A percentile compares a stretch with the other conserved stretches of the same genome.
Evolutionary conservation across 2,113 vertebrate genomes (phyloP).

Genomic region (Tenrec ecaudatus): DNA sequence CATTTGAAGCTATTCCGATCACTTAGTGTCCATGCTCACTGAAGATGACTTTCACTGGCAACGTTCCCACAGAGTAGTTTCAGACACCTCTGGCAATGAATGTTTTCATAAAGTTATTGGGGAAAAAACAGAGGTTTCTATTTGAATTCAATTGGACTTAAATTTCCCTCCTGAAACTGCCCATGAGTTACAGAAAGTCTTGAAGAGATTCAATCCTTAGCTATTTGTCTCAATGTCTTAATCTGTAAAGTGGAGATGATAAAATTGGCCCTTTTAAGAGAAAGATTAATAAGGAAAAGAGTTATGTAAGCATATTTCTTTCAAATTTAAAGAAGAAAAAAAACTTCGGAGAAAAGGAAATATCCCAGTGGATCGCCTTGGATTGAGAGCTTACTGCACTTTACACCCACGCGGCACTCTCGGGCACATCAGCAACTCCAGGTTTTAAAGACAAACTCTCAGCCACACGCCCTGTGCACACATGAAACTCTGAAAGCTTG

Average conservation of each 20-base stretch:
- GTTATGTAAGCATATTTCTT: background rate
- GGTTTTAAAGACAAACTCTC: background rate
- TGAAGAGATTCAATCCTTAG: background rate
- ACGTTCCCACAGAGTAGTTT: conserved; percentile 36
- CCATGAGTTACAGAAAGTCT: background rate
- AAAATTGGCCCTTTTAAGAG: background rate
- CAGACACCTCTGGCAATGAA: conserved; percentile 36
- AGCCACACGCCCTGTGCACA: background rate
- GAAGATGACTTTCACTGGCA: conserved; percentile 26
- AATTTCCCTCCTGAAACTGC: background rate
- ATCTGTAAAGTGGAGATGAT: conserved; percentile 37
- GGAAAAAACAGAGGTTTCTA: background rate
- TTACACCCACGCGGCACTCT: accelerated
- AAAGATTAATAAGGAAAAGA: background rate
- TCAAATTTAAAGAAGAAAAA: background rate
- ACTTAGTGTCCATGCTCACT: conserved; percentile 50
- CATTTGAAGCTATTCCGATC: conserved; percentile 38
- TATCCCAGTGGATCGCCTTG: background rate
- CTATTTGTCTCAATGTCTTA: conserved; percentile 4
- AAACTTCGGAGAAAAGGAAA: conserved; percentile 12
- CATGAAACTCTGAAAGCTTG: background rate
- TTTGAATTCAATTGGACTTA: background rate
- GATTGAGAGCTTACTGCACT: background rate
- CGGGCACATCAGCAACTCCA: background rate
- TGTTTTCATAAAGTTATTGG: conserved; percentile 24